A percentile compares a stretch with the other conserved stretches of the same genome.
phyloP scores from a whole-genome alignment of 2,888 invertebrate species.

The Myopa tessellatipennis region DNA sequence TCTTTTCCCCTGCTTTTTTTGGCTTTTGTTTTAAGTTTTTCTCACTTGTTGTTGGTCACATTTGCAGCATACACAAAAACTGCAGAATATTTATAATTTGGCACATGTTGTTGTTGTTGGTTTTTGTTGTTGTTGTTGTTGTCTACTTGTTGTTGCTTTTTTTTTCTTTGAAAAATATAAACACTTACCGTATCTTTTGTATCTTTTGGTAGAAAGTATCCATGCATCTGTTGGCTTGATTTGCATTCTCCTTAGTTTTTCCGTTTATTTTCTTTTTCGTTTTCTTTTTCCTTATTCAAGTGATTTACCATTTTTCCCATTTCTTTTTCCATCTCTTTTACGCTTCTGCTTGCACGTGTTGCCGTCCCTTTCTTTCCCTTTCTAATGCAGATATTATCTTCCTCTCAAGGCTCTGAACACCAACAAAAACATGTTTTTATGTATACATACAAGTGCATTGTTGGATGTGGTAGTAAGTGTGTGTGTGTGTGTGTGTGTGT shows the following conservation, averaged over 20 bases:
- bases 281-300: slow-evolving; percentile 34
- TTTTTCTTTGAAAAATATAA: background rate
- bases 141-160: background rate
- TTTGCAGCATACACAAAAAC: too few species aligned
- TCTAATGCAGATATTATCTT: background rate
- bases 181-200: background rate
- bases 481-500: slow-evolving; percentile 19
- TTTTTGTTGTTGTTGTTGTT: background rate
- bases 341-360: too few species aligned
- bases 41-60: background rate
- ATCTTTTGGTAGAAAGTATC: background rate
- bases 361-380: background rate
- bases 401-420: background rate
- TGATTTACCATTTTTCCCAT: slow-evolving; percentile 21
- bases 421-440: background rate
- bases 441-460: background rate
- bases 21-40: too few species aligned
- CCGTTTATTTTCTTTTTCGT: background rate
- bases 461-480: background rate
- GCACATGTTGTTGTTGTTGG: background rate
- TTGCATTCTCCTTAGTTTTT: slow-evolving; percentile 47
- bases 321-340: background rate
- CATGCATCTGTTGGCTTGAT: slow-evolving; percentile 3
- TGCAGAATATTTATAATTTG: too few species aligned
- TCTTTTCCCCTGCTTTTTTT: too few species aligned